These are phyloP conservation scores for Drosophila lacertosa DNA, from an alignment of 1,140 invertebrate species.

Conservation along the genomic window DNA sequence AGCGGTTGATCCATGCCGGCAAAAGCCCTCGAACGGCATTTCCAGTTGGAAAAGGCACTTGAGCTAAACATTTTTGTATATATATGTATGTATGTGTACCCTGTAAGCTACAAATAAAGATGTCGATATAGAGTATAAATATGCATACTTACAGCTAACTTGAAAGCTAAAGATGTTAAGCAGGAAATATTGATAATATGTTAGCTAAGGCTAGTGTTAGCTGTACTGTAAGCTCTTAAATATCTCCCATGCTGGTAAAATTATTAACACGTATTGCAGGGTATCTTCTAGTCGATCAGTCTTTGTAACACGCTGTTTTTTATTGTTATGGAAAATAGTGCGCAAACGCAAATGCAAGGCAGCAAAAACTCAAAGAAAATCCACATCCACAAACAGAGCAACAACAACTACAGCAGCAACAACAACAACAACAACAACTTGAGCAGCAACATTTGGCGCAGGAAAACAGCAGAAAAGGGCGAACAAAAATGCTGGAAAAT, in stretches of 20 bases:
- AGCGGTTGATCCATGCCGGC: conserved; percentile 47
- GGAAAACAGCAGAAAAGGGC: conserved; percentile 57
- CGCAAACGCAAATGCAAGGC: conserved; percentile 76
- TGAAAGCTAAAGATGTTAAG: no score
- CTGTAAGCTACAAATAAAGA: background rate
- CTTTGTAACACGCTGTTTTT: conserved; percentile 35
- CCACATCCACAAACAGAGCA: conserved; percentile 18
- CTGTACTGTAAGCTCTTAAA: no score
- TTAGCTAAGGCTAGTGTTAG: no score
- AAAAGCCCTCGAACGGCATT: conserved; percentile 29
- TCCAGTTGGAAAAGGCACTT: conserved; percentile 66
- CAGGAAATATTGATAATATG: no score
- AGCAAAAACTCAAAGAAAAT: conserved; percentile 60
- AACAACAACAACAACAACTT: conserved; percentile 9
- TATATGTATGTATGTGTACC: conserved; percentile 9
- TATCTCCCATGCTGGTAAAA: no score
- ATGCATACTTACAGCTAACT: background rate
- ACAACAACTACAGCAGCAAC: conserved; percentile 15
- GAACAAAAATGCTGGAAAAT: conserved; percentile 70
- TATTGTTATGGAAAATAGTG: conserved; percentile 76
- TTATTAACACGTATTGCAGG: background rate
- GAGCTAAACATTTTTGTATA: conserved; percentile 45
- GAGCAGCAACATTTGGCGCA: conserved; percentile 30
- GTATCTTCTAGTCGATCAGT: background rate
- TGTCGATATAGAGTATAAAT: no score